Conservation (phyloP, 2,797 vertebrate species). For the Notamacropus eugenii region DNA sequence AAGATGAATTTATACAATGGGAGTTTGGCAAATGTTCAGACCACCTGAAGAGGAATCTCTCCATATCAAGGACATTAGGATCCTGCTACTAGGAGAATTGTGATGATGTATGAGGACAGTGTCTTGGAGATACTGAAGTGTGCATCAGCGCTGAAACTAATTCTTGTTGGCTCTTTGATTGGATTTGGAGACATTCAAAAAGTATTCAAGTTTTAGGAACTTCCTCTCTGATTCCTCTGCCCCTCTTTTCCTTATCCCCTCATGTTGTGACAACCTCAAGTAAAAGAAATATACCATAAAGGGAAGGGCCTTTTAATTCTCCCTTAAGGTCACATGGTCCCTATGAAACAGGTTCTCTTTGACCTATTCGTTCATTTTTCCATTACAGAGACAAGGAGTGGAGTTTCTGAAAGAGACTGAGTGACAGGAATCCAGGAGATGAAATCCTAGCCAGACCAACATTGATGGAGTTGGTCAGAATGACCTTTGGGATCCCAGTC, state of each 20-base stretch:
- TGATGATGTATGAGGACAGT: no score
- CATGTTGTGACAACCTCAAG: not conserved
- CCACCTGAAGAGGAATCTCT: no score
- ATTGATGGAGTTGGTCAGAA: not conserved
- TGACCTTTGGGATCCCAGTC: not conserved
- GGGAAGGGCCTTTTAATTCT: not conserved
- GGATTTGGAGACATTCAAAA: no score
- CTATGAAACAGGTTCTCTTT: not conserved
- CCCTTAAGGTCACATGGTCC: not conserved
- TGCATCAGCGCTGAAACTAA: no score
- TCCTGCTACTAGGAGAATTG: no score
- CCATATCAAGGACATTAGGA: no score
- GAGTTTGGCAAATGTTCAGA: no score
- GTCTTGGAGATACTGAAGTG: no score
- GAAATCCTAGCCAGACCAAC: not conserved
- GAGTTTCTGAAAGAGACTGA: not conserved
- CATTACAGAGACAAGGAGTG: not conserved
- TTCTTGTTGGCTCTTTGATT: no score
- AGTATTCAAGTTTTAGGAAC: no score
- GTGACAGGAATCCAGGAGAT: not conserved
- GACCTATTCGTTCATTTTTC: no score
- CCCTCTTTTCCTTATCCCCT: not conserved
- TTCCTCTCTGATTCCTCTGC: not conserved
- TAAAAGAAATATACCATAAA: not conserved
- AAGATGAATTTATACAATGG: no score